Percentiles rank a stretch among this genome's conserved stretches.
phyloP scores from a whole-genome alignment of 2,888 invertebrate genomes.

The Selenia dentaria region DNA sequence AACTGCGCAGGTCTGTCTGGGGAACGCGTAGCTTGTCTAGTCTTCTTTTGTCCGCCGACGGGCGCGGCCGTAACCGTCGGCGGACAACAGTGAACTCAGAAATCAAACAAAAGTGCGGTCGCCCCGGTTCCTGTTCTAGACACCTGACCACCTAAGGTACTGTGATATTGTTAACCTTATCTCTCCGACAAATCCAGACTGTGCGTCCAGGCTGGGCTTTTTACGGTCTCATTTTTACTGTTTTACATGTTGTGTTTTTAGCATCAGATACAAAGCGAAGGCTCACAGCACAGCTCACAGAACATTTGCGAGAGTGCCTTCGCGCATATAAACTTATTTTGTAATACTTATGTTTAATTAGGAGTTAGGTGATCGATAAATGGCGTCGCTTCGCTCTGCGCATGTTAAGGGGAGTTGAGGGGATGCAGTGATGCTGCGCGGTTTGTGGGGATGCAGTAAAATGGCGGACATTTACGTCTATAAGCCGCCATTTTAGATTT shows the following conservation, averaged over 20 bases:
- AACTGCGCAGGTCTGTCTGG: conserved; percentile 12
- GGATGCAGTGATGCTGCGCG: background rate
- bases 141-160: background rate
- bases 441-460: background rate
- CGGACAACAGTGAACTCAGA: conserved; percentile 1
- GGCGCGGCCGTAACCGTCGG: conserved; percentile 8
- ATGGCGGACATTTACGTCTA: background rate
- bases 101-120: background rate
- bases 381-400: background rate
- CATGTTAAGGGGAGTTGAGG: background rate
- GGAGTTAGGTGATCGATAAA: background rate
- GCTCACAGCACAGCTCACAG: too few relatives aligned
- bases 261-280: background rate
- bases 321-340: background rate
- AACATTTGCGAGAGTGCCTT: background rate
- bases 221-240: too few relatives aligned
- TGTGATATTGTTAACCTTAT: background rate
- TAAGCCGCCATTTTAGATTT: background rate
- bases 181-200: background rate
- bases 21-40: background rate
- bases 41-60: conserved; percentile 9
- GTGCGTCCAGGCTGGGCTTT: background rate
- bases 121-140: background rate
- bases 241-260: background rate
- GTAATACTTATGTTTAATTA: too few relatives aligned